phyloP scores from a whole-genome alignment of 2,797 vertebrate genomes.

The Macrochelys suwanniensis region DNA sequence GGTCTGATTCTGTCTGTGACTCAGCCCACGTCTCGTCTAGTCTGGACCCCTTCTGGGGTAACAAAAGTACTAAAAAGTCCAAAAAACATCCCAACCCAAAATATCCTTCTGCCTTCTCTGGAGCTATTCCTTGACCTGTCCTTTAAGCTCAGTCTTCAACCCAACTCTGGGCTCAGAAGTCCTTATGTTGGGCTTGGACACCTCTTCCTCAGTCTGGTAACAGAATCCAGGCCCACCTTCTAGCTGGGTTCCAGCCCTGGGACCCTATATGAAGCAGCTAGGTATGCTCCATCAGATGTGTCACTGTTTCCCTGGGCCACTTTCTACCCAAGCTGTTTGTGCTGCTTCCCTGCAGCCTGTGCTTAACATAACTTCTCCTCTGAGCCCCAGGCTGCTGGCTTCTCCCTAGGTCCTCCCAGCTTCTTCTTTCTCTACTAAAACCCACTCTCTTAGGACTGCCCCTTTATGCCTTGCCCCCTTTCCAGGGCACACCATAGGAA shows the following conservation, averaged over 20 bases:
- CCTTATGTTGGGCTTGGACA: neutral
- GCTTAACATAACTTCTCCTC: neutral
- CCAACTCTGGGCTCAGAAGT: neutral
- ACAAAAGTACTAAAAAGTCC: neutral
- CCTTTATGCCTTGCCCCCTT: neutral
- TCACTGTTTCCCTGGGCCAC: neutral
- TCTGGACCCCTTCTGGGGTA: neutral
- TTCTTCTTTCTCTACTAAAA: neutral
- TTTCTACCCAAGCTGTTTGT: neutral
- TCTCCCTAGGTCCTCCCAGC: neutral
- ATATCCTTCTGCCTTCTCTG: neutral
- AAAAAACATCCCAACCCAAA: neutral
- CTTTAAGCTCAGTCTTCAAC: neutral
- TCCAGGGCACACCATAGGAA: neutral
- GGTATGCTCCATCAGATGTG: neutral
- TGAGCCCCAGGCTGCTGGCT: neutral
- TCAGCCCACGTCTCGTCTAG: neutral
- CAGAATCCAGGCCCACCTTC: neutral
- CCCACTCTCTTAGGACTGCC: neutral
- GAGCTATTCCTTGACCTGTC: neutral
- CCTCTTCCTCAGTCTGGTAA: neutral
- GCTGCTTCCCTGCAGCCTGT: neutral
- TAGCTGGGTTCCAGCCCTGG: neutral
- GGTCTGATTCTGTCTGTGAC: neutral
- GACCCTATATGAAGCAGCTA: neutral